Evolutionary conservation across 2,888 invertebrate species (phyloP).

Genomic region (Lutraria lutraria): DNA sequence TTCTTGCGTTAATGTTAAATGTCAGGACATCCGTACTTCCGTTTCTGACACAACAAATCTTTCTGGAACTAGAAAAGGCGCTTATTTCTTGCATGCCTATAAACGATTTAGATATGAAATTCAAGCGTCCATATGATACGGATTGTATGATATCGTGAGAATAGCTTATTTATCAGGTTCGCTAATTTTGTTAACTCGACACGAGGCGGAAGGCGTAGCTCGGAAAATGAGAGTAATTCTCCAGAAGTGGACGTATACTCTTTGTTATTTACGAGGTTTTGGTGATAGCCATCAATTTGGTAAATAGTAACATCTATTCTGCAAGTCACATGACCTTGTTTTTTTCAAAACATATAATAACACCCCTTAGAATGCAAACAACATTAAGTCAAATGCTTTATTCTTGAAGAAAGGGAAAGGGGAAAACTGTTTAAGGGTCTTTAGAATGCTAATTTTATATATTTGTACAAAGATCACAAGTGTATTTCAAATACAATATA

Average conservation of each 20-base stretch:
- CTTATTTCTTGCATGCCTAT: neutral
- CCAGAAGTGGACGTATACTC: neutral
- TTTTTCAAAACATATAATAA: too few species aligned
- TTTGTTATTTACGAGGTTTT: neutral
- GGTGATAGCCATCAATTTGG: too few species aligned
- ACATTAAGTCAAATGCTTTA: too few species aligned
- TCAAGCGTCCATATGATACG: neutral
- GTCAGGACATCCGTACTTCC: constrained; percentile 2
- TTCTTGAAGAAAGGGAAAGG: too few species aligned
- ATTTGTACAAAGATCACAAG: too few species aligned
- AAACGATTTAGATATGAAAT: neutral
- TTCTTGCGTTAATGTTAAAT: neutral
- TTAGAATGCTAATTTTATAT: too few species aligned
- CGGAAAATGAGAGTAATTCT: constrained; percentile 4
- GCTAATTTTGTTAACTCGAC: constrained; percentile 11
- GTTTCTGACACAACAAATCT: neutral
- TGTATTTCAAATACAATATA: too few species aligned
- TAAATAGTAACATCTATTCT: too few species aligned
- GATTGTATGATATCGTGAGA: constrained; percentile 6
- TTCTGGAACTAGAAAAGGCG: neutral
- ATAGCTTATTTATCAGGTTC: constrained; percentile 3
- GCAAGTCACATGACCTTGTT: too few species aligned
- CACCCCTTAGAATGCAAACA: too few species aligned
- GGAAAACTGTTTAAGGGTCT: too few species aligned
- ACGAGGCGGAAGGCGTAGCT: neutral